Base-by-base conservation (phyloP, 2,797 vertebrate genomes). In the Catamblyrhynchus diadema region DNA sequence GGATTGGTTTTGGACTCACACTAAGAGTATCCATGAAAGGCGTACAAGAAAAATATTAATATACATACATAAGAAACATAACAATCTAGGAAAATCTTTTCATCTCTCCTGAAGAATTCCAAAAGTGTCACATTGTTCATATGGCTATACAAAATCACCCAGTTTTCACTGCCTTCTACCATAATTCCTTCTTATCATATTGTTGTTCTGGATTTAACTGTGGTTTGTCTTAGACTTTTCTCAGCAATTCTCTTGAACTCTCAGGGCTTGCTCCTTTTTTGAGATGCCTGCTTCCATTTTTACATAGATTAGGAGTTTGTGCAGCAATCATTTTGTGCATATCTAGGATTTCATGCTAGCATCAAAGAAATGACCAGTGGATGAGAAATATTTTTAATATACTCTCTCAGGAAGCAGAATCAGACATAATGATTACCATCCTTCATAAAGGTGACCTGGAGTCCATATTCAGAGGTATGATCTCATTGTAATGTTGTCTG, bases 361-460 rank as follows among this genome's bases (percentile, higher is more conserved):
- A 86, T 86, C 33, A 90, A 93, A 88, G 69, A 88, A 78, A 88
- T 30, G 11, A 90, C 27, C 54, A 27, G 17, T 28, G 44, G 35
- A 93, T 45, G 12, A 79, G 14, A 88, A 84, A 66, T 86, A 93
- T 81, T 88, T 74, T 65, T 59, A 90, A 75, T 69, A 81, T 41
- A 69, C 28, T 54, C n/a, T 56, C 33, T 87, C 81, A 89, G 93
- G 91, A 96, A 96, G 67, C 8, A 87, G 79, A 91, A 95, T 84
- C 56, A 87, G 81, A 85, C 53, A 79, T 66, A 88, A 93, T 61
- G 33, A 91, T 67, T 88, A 60, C 51, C 90, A 79, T 39, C n/a
- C 30, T 81, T 79, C 44, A 66, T 37, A 81, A 91, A 60, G 53
- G 33, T 81, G 66, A 47, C 82, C 81, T 77, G 81, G 50, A 92